These are phyloP conservation scores for Penaeus monodon DNA, from an alignment of 2,888 invertebrate species.

Conservation along the genomic window DNA sequence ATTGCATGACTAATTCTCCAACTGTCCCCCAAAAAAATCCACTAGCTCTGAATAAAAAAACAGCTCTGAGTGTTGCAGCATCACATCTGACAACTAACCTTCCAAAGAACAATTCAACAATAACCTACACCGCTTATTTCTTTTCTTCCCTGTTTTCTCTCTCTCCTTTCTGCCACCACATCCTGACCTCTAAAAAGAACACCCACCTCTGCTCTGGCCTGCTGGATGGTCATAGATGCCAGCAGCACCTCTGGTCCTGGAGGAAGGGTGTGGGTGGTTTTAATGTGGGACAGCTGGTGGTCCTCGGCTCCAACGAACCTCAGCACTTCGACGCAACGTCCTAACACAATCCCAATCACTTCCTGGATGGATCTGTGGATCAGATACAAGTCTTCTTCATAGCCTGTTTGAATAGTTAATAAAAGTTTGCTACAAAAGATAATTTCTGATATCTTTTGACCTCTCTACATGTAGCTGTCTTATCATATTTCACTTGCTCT, in stretches of 20 bases:
- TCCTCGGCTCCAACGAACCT: slow-evolving; percentile 49
- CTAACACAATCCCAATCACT: slow-evolving; percentile 36
- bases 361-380: slow-evolving; percentile 25
- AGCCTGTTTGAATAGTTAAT: neutral
- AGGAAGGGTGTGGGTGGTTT: slow-evolving; percentile 21
- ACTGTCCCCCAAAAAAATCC: no score
- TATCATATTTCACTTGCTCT: no score
- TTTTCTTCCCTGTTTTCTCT: neutral
- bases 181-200: neutral
- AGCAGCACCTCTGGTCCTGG: slow-evolving; percentile 42
- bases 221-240: slow-evolving; percentile 45
- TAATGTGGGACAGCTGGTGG: slow-evolving; percentile 47
- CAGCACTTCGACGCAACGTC: slow-evolving; percentile 41
- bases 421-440: neutral
- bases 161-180: neutral
- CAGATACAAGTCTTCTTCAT: neutral
- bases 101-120: no score
- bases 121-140: neutral
- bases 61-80: no score
- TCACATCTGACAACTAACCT: no score
- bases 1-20: no score
- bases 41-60: no score
- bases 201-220: slow-evolving; percentile 47
- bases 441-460: no score
- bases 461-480: no score